phyloP scores from a whole-genome alignment of 2,888 invertebrate species.

The Liposcelis brunnea region DNA sequence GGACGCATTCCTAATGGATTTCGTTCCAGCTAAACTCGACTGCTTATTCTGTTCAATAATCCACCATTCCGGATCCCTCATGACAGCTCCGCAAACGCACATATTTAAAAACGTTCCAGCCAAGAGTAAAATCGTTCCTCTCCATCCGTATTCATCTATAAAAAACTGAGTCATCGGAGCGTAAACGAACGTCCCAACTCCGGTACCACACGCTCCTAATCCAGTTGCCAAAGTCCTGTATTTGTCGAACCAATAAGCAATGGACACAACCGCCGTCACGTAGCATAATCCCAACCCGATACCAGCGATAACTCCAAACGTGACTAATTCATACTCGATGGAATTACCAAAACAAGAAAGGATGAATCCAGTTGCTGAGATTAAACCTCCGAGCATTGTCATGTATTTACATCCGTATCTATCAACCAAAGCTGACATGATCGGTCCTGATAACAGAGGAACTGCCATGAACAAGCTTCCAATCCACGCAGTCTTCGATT shows the following conservation, averaged over 20 bases:
- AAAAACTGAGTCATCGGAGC: slow-evolving; percentile 70
- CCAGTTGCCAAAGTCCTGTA: slow-evolving; percentile 73
- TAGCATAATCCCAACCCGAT: slow-evolving; percentile 70
- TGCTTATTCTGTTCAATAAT: slow-evolving; percentile 40
- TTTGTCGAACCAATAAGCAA: slow-evolving; percentile 86
- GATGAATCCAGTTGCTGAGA: slow-evolving; percentile 59
- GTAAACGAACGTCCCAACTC: slow-evolving; percentile 75
- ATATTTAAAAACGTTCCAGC: slow-evolving; percentile 70
- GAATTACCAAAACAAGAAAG: slow-evolving; percentile 45
- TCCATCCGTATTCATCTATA: slow-evolving; percentile 66
- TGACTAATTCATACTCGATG: slow-evolving; percentile 63
- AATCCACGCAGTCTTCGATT: slow-evolving; percentile 76
- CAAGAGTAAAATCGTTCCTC: slow-evolving; percentile 62
- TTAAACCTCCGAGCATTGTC: slow-evolving; percentile 57
- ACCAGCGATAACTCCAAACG: slow-evolving; percentile 72
- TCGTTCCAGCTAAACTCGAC: slow-evolving; percentile 25
- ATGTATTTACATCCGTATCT: slow-evolving; percentile 65
- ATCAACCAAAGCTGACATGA: slow-evolving; percentile 71
- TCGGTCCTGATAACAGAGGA: slow-evolving; percentile 66
- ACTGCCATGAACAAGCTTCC: slow-evolving; percentile 80
- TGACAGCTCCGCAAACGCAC: slow-evolving; percentile 69
- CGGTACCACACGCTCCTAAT: slow-evolving; percentile 74
- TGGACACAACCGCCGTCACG: slow-evolving; percentile 78
- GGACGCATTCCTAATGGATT: slow-evolving; percentile 35
- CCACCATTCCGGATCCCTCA: slow-evolving; percentile 81